Evolutionary conservation across 1,140 invertebrate genomes (phyloP), one percentile per base, ranked within the genome.

Genomic region (Aleiodes sp.): DNA sequence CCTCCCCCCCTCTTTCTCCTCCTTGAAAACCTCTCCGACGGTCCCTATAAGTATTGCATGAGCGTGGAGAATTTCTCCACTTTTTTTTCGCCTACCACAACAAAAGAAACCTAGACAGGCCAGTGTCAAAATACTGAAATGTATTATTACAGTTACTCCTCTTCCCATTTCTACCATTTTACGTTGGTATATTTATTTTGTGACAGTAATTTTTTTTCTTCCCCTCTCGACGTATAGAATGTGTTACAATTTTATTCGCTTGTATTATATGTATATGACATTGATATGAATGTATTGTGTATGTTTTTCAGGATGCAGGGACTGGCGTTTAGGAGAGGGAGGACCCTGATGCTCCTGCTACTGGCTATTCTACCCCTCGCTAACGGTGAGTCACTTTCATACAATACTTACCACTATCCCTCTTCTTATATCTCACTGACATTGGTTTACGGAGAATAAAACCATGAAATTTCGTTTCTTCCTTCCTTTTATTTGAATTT

Each of bases 341-440:
- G 77, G 66, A 73, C 70, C 76, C 76, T 76, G 65, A 72, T 75
- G 70, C 76, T 73, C 73, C 68, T 77, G 73, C 73, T 81, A 68
- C 71, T 81, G 69, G 74, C 77, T 57, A 75, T 78, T 70, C 65
- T 80, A 75, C 73, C 78, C 75, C 69, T 76, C 63, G 80, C 79
- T 71, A 82, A 85, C 76, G 84, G 84, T 86, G 78, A 86, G 83
- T 83, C 80, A 80, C 75, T 73, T 73, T 73, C 63, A 67, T 43
- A 64, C 66, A 73, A 75, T 73, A 73, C 74, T 73, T 73, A 74
- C 68, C 43, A 37, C 37, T 29, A 63, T 35, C 31, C 21, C 21
- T 3, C 19, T 52, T 21, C 46, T 19, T 52, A 26, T 52, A 52
- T 52, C 46, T 24, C 21, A 9, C 19, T 21, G 21, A 4, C 46